phyloP scores from a whole-genome alignment of 2,888 invertebrate genomes.

The Diabrotica balteata region DNA sequence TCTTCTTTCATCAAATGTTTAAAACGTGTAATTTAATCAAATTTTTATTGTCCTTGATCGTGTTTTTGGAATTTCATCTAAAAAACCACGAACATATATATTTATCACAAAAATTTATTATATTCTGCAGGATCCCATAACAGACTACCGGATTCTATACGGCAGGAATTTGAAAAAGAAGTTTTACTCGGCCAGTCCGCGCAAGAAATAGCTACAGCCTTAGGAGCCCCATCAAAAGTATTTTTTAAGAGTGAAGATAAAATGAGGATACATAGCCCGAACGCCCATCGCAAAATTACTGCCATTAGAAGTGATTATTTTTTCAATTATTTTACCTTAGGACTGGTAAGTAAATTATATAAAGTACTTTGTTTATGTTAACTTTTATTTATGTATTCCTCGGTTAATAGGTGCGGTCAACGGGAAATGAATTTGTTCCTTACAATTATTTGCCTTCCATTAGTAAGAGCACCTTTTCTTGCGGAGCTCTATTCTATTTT shows the following conservation, averaged over 20 bases:
- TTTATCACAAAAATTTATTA: background rate
- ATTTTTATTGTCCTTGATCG: too few relatives aligned
- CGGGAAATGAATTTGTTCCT: background rate
- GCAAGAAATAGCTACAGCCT: conserved; percentile 85
- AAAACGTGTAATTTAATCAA: too few relatives aligned
- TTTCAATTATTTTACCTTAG: conserved; percentile 97
- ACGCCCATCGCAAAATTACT: conserved; percentile 78
- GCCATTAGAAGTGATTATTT: conserved; percentile 93
- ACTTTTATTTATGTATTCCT: background rate
- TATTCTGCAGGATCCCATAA: conserved; percentile 63
- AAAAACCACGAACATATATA: background rate
- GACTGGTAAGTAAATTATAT: conserved; percentile 73
- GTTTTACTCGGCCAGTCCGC: conserved; percentile 86
- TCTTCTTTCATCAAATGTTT: too few relatives aligned
- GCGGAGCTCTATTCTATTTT: too few relatives aligned
- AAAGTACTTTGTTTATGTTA: background rate
- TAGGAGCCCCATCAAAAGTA: conserved; percentile 91
- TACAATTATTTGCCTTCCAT: background rate
- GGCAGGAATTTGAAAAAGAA: conserved; percentile 70
- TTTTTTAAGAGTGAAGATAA: conserved; percentile 99
- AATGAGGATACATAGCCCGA: conserved; percentile 96
- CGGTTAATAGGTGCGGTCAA: background rate
- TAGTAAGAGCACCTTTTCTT: too few relatives aligned
- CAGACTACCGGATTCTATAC: conserved; percentile 69
- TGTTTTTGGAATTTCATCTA: too few relatives aligned